Base-by-base conservation (phyloP, 2,888 invertebrate species). In the Uropetala carovei region DNA sequence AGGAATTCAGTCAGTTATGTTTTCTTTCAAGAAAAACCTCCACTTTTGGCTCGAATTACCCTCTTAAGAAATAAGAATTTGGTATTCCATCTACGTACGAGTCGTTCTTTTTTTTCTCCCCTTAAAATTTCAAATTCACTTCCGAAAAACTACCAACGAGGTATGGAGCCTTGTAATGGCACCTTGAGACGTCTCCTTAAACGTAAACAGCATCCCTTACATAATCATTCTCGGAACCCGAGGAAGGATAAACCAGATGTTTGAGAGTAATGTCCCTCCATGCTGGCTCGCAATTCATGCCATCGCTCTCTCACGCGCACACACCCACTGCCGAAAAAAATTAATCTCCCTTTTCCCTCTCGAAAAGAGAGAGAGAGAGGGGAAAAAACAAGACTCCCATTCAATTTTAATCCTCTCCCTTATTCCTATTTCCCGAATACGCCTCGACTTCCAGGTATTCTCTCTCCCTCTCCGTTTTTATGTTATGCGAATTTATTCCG, bases 351-450 rank as follows among this genome's bases (percentile, higher is more conserved):
- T 30, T n/a, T 86, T 22, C 85, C 22, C 85, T 60, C 64, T 64
- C 56, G 64, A 14, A n/a, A n/a, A 64, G 43, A n/a, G n/a, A n/a
- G n/a, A n/a, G n/a, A n/a, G 43, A 89, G 58, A 64, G 86, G 4
- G 16, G 14, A 60, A 89, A 89, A 64, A 89, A 89, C 56, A 59
- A 43, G 64, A 9, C 56, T 82, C 43, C 89, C n/a, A 64, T 89
- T 64, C 64, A 89, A 89, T 64, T 89, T 89, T 89, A 89, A 89
- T 89, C 43, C 68, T 27, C 56, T 30, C 18, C 86, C 60, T 43
- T 22, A 22, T 58, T 57, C 22, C 10, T 59, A 16, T 16, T 83
- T 89, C 82, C 56, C n/a, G n/a, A 64, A 68, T n/a, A 10, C 64
- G 30, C 18, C 43, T 64, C 13, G n/a, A 64, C 30, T 43, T 43